Evolutionary conservation across 2,797 vertebrate genomes (phyloP).

Genomic region (Hoplostethus atlanticus): DNA sequence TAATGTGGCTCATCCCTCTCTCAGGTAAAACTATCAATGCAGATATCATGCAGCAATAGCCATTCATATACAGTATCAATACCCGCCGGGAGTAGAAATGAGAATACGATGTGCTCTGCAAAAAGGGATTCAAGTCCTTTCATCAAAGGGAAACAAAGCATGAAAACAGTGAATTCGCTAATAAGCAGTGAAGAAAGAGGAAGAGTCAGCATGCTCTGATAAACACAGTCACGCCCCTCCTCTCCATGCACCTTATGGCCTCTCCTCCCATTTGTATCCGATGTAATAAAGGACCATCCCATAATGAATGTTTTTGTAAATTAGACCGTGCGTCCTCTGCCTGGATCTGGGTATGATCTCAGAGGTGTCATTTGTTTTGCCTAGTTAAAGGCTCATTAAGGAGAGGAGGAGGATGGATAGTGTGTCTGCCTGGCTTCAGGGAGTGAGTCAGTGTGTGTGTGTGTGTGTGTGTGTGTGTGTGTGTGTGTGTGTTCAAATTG

Average conservation of each 20-base stretch:
- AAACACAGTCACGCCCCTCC: not conserved
- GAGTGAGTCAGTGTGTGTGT: constrained; percentile 7
- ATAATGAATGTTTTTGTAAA: constrained; percentile 66
- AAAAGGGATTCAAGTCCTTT: constrained; percentile 11
- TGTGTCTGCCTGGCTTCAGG: constrained; percentile 29
- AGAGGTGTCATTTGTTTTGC: constrained; percentile 63
- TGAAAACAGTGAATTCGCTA: not conserved
- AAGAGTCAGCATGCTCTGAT: not conserved
- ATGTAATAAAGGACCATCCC: constrained; percentile 44
- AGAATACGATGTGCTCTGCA: not conserved
- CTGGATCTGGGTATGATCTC: constrained; percentile 56
- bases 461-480: not conserved
- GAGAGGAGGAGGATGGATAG: constrained; percentile 45
- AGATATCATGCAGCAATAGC: not conserved
- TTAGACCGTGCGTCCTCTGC: constrained; percentile 37
- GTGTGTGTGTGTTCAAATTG: not conserved
- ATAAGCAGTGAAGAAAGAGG: not conserved
- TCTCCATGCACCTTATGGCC: not conserved
- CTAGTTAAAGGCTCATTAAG: constrained; percentile 58
- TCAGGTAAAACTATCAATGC: constrained; percentile 18
- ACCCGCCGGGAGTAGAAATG: not conserved
- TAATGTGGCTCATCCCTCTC: not conserved
- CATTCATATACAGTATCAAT: not conserved
- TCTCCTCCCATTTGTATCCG: constrained; percentile 4
- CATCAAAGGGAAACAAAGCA: constrained; percentile 15